A percentile compares a stretch with the other conserved stretches of the same genome.
Conservation (phyloP, 2,113 vertebrate species). For the Oostethus manadensis region DNA sequence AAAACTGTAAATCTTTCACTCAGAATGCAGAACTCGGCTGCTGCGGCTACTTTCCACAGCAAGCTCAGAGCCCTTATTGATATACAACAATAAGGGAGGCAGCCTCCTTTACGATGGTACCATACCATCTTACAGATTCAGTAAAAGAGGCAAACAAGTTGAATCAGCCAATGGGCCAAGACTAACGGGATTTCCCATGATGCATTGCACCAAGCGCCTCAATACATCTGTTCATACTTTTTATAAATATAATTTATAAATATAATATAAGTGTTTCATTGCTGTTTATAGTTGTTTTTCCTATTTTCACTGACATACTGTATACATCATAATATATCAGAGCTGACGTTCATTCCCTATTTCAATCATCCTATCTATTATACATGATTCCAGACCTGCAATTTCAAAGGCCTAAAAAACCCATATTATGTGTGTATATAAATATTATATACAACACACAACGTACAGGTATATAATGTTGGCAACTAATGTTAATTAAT, state of each 20-base stretch:
- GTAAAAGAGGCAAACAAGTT: not conserved
- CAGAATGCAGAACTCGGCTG: not conserved
- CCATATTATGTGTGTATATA: too few species aligned
- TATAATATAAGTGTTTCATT: too few species aligned
- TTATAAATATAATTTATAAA: too few species aligned
- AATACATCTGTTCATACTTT: not conserved
- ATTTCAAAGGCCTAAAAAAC: too few species aligned
- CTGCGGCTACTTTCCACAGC: not conserved
- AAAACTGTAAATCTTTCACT: not conserved
- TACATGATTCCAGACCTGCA: not conserved
- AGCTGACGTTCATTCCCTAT: not conserved
- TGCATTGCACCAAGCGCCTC: not conserved
- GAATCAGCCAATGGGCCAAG: not conserved
- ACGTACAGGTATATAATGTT: too few species aligned
- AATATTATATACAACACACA: too few species aligned
- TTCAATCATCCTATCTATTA: not conserved
- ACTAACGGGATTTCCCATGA: not conserved
- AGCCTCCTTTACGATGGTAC: not conserved
- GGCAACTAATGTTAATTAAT: too few species aligned
- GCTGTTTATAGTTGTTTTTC: too few species aligned
- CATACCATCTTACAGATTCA: not conserved
- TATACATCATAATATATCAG: too few species aligned
- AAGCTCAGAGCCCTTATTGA: not conserved
- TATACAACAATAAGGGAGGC: not conserved
- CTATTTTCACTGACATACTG: too few species aligned